These are phyloP conservation scores for Lordiphosa stackelbergi DNA, from an alignment of 1,140 invertebrate genomes.

Conservation along the genomic window DNA sequence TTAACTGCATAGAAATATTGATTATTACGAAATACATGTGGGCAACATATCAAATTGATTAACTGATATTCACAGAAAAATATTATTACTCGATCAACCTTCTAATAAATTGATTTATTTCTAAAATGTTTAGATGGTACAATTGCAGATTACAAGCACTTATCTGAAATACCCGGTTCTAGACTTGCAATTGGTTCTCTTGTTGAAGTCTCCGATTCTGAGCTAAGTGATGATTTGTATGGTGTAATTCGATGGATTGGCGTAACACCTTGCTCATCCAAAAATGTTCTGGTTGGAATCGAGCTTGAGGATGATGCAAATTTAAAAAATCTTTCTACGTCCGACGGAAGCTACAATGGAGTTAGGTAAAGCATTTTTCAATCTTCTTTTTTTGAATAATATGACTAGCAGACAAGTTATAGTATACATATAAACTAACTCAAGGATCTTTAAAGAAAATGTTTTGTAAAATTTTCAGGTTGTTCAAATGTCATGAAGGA, in stretches of 20 bases:
- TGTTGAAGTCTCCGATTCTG: constrained; percentile 82
- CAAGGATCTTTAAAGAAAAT: not conserved
- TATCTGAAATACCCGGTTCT: constrained; percentile 76
- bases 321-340: constrained; percentile 79
- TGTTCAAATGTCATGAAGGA: constrained; percentile 64
- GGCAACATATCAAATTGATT: too few species aligned
- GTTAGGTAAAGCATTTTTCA: constrained; percentile 43
- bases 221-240: constrained; percentile 78
- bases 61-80: too few species aligned
- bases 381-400: not conserved
- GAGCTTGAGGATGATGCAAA: constrained; percentile 86
- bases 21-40: too few species aligned
- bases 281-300: constrained; percentile 79
- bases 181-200: constrained; percentile 84
- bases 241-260: constrained; percentile 95
- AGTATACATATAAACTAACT: not conserved
- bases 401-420: not conserved
- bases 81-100: not conserved
- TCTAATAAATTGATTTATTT: constrained; percentile 7
- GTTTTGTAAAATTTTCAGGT: constrained; percentile 15
- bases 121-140: constrained; percentile 24
- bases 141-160: constrained; percentile 29
- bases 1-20: too few species aligned
- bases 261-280: constrained; percentile 51
- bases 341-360: constrained; percentile 87